Conservation (phyloP, 1,140 invertebrate species). For the Chlorops oryzae region DNA sequence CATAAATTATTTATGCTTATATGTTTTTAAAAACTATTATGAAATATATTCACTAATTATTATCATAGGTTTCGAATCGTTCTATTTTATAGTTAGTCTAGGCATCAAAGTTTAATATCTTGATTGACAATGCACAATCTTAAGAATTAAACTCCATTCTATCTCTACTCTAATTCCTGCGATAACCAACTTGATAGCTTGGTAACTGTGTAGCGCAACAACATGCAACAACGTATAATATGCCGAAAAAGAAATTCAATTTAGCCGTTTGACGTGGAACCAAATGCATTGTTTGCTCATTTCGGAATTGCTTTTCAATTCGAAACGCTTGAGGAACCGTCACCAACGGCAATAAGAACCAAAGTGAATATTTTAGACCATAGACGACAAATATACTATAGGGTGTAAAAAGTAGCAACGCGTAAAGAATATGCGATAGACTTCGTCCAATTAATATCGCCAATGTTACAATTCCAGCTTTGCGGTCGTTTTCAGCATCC, state of each 20-base stretch:
- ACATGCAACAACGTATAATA: conserved; percentile 79
- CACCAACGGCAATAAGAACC: conserved; percentile 82
- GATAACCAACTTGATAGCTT: conserved; percentile 26
- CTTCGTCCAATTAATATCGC: conserved; percentile 89
- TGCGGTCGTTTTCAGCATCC: conserved; percentile 77
- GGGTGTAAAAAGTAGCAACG: conserved; percentile 82
- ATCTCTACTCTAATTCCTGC: conserved; percentile 14
- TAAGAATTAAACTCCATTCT: conserved; percentile 32
- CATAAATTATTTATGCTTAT: too few species aligned
- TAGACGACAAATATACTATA: conserved; percentile 84
- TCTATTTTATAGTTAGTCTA: too few species aligned
- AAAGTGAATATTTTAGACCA: conserved; percentile 73
- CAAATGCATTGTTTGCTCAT: conserved; percentile 65
- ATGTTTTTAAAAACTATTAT: too few species aligned
- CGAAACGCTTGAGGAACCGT: conserved; percentile 82
- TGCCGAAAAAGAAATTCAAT: conserved; percentile 84
- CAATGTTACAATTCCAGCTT: conserved; percentile 84
- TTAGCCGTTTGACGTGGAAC: conserved; percentile 84
- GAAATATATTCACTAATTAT: too few species aligned
- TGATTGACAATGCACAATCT: not conserved
- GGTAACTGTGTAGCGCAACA: conserved; percentile 57
- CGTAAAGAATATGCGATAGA: conserved; percentile 85
- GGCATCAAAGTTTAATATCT: too few species aligned
- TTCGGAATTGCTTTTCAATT: conserved; percentile 83
- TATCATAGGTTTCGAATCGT: too few species aligned